Percentiles rank a stretch among this genome's conserved stretches.
Evolutionary conservation across 2,797 vertebrate genomes (phyloP).

Genomic region (Poecile montanus): DNA sequence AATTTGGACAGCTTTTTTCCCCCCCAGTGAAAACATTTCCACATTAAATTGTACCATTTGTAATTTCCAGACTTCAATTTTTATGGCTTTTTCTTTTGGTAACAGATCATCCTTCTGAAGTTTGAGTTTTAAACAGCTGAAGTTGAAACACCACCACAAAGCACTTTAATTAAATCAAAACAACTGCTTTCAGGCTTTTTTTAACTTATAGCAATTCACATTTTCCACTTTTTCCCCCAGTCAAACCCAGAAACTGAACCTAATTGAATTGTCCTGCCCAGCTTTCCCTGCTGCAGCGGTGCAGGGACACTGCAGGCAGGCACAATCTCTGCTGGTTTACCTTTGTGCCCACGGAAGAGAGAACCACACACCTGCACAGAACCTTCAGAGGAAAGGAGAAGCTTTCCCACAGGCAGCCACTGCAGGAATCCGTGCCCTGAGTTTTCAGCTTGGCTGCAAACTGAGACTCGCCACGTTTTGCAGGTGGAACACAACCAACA

Average conservation of each 20-base stretch:
- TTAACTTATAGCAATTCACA: background rate
- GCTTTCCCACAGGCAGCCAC: background rate
- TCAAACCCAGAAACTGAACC: background rate
- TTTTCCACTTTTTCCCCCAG: background rate
- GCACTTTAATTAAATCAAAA: background rate
- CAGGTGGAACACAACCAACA: background rate
- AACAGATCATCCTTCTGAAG: background rate
- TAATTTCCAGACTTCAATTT: background rate
- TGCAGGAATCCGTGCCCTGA: background rate
- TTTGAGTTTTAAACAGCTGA: background rate
- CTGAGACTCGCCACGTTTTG: fast-evolving
- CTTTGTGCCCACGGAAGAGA: background rate
- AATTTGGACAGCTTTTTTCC: background rate
- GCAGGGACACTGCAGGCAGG: background rate
- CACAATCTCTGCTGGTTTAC: background rate
- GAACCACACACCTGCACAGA: background rate
- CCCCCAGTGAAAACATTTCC: background rate
- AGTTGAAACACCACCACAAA: background rate
- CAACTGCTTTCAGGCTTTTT: background rate
- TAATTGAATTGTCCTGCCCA: background rate
- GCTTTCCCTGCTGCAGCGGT: background rate
- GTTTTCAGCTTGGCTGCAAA: background rate
- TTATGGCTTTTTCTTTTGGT: background rate
- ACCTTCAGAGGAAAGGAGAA: background rate
- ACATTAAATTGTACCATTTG: background rate